Evolutionary conservation across 2,113 vertebrate species (phyloP).

Genomic region (Tinamus guttatus): DNA sequence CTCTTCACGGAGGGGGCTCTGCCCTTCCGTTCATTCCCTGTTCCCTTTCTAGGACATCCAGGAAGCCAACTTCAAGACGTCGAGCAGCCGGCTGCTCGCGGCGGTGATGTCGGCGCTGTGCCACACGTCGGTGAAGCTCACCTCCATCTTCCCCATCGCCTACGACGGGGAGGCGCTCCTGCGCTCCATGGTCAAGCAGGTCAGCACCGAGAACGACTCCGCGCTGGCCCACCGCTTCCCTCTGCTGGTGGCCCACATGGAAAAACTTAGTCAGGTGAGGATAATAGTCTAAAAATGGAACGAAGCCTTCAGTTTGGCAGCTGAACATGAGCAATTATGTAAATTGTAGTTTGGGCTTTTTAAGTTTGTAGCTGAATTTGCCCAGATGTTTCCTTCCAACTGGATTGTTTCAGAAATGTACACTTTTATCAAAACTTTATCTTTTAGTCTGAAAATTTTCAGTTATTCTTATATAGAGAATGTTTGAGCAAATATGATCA

Average conservation of each 20-base stretch:
- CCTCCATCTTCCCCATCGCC: constrained; percentile 96
- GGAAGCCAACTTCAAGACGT: constrained; percentile 97
- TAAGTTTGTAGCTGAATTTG: neutral
- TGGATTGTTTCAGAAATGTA: neutral
- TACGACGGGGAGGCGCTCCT: constrained; percentile 95
- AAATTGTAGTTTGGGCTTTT: no score
- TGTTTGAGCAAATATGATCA: neutral
- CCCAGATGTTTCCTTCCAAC: neutral
- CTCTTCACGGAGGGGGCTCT: fast-evolving
- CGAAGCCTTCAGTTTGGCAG: neutral
- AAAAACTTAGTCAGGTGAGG: constrained; percentile 96
- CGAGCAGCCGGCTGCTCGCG: constrained; percentile 94
- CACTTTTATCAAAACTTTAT: fast-evolving
- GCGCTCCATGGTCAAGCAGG: constrained; percentile 94
- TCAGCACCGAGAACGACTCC: constrained; percentile 98
- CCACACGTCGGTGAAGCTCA: constrained; percentile 95
- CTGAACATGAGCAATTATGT: neutral
- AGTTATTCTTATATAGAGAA: neutral
- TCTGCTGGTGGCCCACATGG: constrained; percentile 96
- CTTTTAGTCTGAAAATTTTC: neutral
- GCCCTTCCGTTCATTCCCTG: neutral
- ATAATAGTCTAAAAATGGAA: neutral
- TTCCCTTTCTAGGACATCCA: constrained; percentile 88
- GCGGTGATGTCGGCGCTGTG: constrained; percentile 98
- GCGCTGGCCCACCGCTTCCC: constrained; percentile 95